These are phyloP conservation scores for Hirtodrosophila confusa DNA, from an alignment of 2,888 invertebrate genomes.

Conservation along the genomic window DNA sequence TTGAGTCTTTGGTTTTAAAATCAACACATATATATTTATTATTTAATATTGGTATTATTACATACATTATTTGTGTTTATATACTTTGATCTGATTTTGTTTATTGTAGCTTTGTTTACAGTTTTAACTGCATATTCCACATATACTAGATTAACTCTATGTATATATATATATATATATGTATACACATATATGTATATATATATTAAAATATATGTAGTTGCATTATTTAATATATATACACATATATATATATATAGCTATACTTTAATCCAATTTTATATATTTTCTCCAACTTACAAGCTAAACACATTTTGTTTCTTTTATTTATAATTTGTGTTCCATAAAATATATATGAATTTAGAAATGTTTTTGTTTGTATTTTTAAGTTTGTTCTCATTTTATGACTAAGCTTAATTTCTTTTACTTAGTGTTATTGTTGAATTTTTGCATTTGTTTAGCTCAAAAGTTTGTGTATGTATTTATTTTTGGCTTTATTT, in stretches of 20 bases:
- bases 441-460: constrained; percentile 41
- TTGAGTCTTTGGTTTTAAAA: constrained; percentile 78
- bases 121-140: constrained; percentile 40
- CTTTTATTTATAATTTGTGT: constrained; percentile 46
- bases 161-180: constrained; percentile 16
- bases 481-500: constrained; percentile 27
- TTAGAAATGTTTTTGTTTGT: constrained; percentile 32
- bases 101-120: constrained; percentile 34
- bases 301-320: constrained; percentile 46
- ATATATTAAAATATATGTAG: constrained; percentile 11
- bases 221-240: constrained; percentile 24
- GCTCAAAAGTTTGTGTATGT: constrained; percentile 25
- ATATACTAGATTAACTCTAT: constrained; percentile 46
- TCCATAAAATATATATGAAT: constrained; percentile 53
- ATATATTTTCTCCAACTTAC: constrained; percentile 45
- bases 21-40: constrained; percentile 60
- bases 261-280: constrained; percentile 34
- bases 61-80: constrained; percentile 39
- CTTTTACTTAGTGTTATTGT: constrained; percentile 42
- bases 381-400: constrained; percentile 32
- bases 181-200: constrained; percentile 26
- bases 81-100: constrained; percentile 43
- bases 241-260: constrained; percentile 18
- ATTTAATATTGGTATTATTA: constrained; percentile 45
- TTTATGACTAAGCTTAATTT: constrained; percentile 41